Conservation (phyloP, 2,888 invertebrate species). For the Teleiodes luculella region DNA sequence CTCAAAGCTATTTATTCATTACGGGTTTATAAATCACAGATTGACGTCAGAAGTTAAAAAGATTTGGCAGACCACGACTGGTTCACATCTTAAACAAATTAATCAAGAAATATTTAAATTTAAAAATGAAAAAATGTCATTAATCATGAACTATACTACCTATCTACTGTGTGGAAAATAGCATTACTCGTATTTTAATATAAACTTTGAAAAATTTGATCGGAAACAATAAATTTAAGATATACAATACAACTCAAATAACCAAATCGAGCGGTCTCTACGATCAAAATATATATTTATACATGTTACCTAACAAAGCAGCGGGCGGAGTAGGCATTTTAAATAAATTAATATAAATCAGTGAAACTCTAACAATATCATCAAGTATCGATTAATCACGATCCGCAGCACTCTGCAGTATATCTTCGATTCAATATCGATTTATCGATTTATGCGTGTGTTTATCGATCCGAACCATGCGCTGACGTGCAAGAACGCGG, state of each 20-base stretch:
- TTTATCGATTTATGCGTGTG: not conserved
- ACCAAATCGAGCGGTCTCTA: not conserved
- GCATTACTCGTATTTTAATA: too few species aligned
- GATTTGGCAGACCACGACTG: too few species aligned
- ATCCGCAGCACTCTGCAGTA: not conserved
- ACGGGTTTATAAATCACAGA: too few species aligned
- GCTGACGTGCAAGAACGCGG: constrained; percentile 28
- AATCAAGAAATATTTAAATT: too few species aligned
- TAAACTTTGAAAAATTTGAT: too few species aligned
- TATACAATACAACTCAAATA: not conserved
- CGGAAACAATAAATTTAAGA: too few species aligned
- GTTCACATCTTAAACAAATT: too few species aligned
- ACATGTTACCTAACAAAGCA: not conserved
- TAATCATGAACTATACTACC: too few species aligned
- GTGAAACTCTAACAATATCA: constrained; percentile 8
- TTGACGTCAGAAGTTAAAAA: too few species aligned
- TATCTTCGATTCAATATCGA: constrained; percentile 7
- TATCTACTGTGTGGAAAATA: too few species aligned
- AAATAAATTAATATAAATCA: constrained; percentile 16
- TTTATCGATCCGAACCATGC: constrained; percentile 32
- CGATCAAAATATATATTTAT: not conserved
- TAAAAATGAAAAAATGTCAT: too few species aligned
- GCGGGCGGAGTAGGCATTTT: constrained; percentile 1
- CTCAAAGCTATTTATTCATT: too few species aligned
- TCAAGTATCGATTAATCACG: constrained; percentile 17